Evolutionary conservation across 2,888 invertebrate species (phyloP).

Genomic region (Chromoteleia sp.): DNA sequence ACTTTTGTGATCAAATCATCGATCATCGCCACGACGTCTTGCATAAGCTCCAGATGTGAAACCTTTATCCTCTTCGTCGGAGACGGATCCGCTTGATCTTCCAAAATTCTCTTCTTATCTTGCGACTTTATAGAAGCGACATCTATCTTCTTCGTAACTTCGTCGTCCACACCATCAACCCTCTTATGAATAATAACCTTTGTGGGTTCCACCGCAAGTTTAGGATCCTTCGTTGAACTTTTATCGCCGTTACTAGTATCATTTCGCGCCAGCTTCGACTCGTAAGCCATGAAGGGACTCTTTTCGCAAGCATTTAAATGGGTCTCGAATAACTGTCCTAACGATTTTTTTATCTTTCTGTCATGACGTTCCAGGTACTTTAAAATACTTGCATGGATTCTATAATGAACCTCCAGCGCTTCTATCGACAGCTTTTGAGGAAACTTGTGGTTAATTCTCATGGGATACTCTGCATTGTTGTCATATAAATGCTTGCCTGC

Average conservation of each 20-base stretch:
- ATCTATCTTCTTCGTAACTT: conserved; percentile 8
- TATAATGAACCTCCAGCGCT: conserved; percentile 93
- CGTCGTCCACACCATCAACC: conserved; percentile 75
- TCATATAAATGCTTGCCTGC: conserved; percentile 92
- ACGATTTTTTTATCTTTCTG: conserved; percentile 88
- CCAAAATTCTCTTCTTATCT: conserved; percentile 75
- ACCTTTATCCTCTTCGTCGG: conserved; percentile 78
- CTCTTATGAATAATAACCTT: conserved; percentile 71
- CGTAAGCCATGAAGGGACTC: conserved; percentile 85
- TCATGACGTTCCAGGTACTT: conserved; percentile 93
- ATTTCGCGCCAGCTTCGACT: conserved; percentile 78
- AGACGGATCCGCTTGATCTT: conserved; percentile 36
- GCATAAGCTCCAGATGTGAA: conserved; percentile 82
- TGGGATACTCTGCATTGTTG: conserved; percentile 93
- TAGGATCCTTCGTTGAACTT: conserved; percentile 70
- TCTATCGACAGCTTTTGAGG: conserved; percentile 94
- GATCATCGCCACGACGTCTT: conserved; percentile 82
- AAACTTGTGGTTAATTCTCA: conserved; percentile 93
- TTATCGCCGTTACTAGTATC: neutral
- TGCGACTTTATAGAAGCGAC: conserved; percentile 25
- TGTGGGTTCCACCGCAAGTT: conserved; percentile 67
- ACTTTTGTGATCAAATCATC: conserved; percentile 82
- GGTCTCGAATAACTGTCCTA: conserved; percentile 87
- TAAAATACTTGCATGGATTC: conserved; percentile 95
- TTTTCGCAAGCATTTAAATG: conserved; percentile 85